Percentiles rank a stretch among this genome's conserved stretches.
Evolutionary conservation across 2,888 invertebrate species (phyloP).

Genomic region (Melinopterus prodromus): DNA sequence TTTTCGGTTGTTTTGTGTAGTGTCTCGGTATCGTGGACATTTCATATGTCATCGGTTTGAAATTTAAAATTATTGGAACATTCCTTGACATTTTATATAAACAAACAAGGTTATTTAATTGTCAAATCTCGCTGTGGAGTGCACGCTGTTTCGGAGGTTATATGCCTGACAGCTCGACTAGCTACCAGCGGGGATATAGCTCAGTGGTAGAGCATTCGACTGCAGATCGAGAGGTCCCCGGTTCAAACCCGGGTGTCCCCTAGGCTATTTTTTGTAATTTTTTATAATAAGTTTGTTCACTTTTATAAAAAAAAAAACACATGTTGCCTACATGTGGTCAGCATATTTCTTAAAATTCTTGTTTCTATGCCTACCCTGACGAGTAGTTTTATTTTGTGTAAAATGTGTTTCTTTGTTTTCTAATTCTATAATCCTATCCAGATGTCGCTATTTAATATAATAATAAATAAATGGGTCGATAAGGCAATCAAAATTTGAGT

Average conservation of each 20-base stretch:
- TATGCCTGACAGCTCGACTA: too few relatives aligned
- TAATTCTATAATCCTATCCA: too few relatives aligned
- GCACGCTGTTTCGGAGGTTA: conserved; percentile 5
- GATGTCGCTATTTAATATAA: too few relatives aligned
- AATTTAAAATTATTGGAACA: conserved; percentile 20
- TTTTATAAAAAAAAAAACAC: too few relatives aligned
- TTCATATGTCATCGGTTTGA: conserved; percentile 9
- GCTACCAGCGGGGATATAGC: conserved; percentile 51
- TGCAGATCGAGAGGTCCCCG: conserved; percentile 80
- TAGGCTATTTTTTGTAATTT: conserved; percentile 48
- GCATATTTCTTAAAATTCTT: too few relatives aligned
- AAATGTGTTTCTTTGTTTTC: too few relatives aligned
- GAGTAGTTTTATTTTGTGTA: too few relatives aligned
- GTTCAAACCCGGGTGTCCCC: conserved; percentile 80
- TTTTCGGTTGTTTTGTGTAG: background rate
- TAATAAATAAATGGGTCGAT: too few relatives aligned
- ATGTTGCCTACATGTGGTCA: too few relatives aligned
- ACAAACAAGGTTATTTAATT: conserved; percentile 32
- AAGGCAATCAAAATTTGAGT: too few relatives aligned
- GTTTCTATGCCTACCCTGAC: too few relatives aligned
- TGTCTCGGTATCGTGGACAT: conserved; percentile 12
- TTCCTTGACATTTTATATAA: conserved; percentile 37
- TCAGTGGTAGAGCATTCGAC: conserved; percentile 62
- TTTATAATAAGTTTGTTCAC: conserved; percentile 29
- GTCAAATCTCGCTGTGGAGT: conserved; percentile 13